Base-by-base conservation (phyloP, 1,140 invertebrate genomes). In the Philopotamus ludificatus region DNA sequence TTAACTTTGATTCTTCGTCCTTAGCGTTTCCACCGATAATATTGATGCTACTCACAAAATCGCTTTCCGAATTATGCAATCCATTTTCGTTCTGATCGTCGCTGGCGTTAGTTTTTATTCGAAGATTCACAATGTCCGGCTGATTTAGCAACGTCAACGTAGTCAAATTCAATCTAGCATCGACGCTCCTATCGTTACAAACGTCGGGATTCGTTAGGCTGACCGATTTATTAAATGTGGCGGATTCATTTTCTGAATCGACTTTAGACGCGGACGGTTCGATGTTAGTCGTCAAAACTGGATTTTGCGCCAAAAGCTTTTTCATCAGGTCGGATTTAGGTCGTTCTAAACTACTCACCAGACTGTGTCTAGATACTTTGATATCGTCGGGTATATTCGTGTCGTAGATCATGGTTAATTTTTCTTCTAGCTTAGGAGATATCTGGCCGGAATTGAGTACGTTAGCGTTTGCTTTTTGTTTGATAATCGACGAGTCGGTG, bases 331-430 rank as follows among this genome's bases (percentile, higher is more conserved):
- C 82, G 9, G 80, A 83, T 74, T 81, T 81, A 4, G 79, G 76
- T 70, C 77, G 73, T 72, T 84, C 82, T 54, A 84, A 75, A 66
- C 79, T 83, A 57, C 81, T 82, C 0, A 76, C 79, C 26, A 83
- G 81, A 3, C 82, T 78, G 73, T 82, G 82, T 55, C 83, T 74
- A 3, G 82, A 83, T 10, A 84, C 81, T 76, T 85, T 85, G 55
- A 85, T 76, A 71, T 85, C 83, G 70, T 85, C 84, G 0, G 83
- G 81, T 65, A 85, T 77, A 63, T 85, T 85, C 0, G 81, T 84
- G 65, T 84, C 83, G 26, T 81, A 81, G 34, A 72, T 73, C 72
- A 80, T 76, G 2, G 72, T 75, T 59, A 78, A 57, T 70, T 79
- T 81, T 51, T 81, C 78, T 53, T 79, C 77, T 51, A 70, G 39